A percentile compares a stretch with the other conserved stretches of the same genome.
These are phyloP conservation scores for Hetaerina americana DNA, from an alignment of 1,140 invertebrate species.

Conservation along the genomic window DNA sequence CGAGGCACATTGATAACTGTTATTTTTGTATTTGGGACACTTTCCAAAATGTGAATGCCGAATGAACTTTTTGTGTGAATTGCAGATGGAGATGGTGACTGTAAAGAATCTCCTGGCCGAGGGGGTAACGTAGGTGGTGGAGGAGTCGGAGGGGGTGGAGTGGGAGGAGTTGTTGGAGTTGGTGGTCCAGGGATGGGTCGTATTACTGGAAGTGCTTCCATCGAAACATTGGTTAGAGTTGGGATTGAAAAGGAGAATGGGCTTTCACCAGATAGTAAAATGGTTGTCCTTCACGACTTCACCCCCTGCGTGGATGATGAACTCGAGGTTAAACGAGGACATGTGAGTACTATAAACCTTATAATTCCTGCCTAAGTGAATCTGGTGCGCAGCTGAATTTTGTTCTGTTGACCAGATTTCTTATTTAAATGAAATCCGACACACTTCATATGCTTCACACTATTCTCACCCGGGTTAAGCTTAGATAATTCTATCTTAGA, in stretches of 20 bases:
- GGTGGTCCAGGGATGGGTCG: constrained; percentile 59
- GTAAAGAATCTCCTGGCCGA: constrained; percentile 28
- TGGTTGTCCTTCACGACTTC: constrained; percentile 91
- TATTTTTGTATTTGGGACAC: too few relatives aligned
- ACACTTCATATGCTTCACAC: too few relatives aligned
- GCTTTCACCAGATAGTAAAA: constrained; percentile 81
- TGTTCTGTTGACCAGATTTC: too few relatives aligned
- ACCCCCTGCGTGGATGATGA: constrained; percentile 91
- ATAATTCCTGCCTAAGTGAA: neutral
- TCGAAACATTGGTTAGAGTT: constrained; percentile 85
- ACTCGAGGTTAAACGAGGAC: constrained; percentile 61
- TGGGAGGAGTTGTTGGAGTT: constrained; percentile 27
- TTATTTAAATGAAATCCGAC: too few relatives aligned
- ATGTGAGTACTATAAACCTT: constrained; percentile 28
- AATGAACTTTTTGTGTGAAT: too few relatives aligned
- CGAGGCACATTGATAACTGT: too few relatives aligned
- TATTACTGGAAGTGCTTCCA: constrained; percentile 88
- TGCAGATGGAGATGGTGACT: constrained; percentile 17
- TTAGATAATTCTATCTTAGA: too few relatives aligned
- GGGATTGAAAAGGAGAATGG: constrained; percentile 91
- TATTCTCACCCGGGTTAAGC: too few relatives aligned
- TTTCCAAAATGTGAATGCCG: too few relatives aligned
- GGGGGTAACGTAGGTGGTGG: constrained; percentile 25
- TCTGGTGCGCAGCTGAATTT: too few relatives aligned
- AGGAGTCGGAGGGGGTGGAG: constrained; percentile 20